Percentiles rank a stretch among this genome's conserved stretches.
These are phyloP conservation scores for Myopa testacea DNA, from an alignment of 2,888 invertebrate species.

Conservation along the genomic window DNA sequence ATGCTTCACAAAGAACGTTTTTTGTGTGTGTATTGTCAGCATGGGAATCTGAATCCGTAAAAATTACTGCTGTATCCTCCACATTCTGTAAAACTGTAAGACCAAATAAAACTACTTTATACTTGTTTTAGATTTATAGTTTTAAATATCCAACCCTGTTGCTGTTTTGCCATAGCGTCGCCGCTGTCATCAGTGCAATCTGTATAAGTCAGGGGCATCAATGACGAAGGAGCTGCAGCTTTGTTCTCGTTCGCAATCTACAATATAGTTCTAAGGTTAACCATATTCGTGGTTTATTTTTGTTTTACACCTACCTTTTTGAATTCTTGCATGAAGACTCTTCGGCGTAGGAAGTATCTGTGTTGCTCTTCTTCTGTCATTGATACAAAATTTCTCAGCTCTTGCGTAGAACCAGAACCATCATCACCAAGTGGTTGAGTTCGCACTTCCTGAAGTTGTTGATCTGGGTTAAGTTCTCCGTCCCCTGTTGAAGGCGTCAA, in stretches of 20 bases:
- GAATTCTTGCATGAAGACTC: conserved; percentile 61
- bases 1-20: conserved; percentile 44
- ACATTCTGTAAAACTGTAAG: conserved; percentile 25
- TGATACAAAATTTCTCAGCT: conserved; percentile 32
- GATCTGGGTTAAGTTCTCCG: conserved; percentile 39
- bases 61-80: background rate
- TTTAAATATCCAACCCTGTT: conserved; percentile 15
- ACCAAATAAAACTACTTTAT: background rate
- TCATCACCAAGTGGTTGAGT: conserved; percentile 70
- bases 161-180: conserved; percentile 44
- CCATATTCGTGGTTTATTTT: background rate
- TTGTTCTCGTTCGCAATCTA: conserved; percentile 55
- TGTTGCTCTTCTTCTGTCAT: conserved; percentile 55
- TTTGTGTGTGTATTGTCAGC: conserved; percentile 41
- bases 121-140: background rate
- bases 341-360: conserved; percentile 57
- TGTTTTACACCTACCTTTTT: conserved; percentile 55
- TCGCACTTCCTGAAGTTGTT: conserved; percentile 62
- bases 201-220: conserved; percentile 50
- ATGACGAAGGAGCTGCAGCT: conserved; percentile 48
- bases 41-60: conserved; percentile 38
- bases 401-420: conserved; percentile 52
- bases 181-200: conserved; percentile 46
- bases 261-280: conserved; percentile 29
- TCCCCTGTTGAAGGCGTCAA: conserved; percentile 51